phyloP scores from a whole-genome alignment of 2,797 vertebrate genomes.

The Thamnophis elegans region DNA sequence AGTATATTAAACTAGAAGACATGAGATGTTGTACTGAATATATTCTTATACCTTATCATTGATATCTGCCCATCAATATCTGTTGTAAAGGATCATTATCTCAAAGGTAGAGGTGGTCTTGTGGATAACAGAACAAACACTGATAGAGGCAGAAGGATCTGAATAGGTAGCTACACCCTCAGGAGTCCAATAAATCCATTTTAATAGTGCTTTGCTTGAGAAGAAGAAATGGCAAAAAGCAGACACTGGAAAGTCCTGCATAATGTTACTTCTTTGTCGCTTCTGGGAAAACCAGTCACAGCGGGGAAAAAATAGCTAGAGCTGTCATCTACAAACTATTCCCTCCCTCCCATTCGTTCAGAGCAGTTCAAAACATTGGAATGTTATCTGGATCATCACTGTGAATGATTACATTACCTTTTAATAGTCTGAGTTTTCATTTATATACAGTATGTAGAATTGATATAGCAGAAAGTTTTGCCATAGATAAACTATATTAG shows the following conservation, averaged over 20 bases:
- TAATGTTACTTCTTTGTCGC: not conserved
- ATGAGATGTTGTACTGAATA: not conserved
- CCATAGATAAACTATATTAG: not conserved
- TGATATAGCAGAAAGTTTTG: not conserved
- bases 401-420: not conserved
- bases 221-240: not conserved
- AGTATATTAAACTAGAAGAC: not conserved
- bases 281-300: not conserved
- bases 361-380: not conserved
- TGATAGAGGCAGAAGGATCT: not conserved
- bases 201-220: not conserved
- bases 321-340: not conserved
- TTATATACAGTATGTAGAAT: not conserved
- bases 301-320: not conserved
- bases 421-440: not conserved
- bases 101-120: not conserved
- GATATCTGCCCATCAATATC: not conserved
- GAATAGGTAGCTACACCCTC: not conserved
- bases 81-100: not conserved
- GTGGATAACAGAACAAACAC: not conserved
- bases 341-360: not conserved
- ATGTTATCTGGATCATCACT: not conserved
- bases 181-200: not conserved
- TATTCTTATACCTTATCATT: not conserved
- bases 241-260: not conserved